Base-by-base conservation (phyloP, 35 echinoderm and acorn worm species). In the Lytechinus pictus region DNA sequence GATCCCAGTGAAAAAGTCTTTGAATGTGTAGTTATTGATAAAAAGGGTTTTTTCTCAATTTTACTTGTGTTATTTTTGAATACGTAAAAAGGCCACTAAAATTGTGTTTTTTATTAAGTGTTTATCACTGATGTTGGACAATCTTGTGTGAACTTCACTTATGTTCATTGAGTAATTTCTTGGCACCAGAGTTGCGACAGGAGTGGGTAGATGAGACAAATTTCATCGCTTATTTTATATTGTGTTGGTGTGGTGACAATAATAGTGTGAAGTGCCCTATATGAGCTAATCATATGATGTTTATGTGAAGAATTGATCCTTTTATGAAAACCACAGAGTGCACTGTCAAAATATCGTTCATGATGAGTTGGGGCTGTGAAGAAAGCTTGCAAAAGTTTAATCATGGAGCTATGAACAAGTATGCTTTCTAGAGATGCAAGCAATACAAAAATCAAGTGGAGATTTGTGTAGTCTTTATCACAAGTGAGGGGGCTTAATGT, bases 251-350 rank as follows among this genome's bases (percentile, higher is more conserved):
- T 79, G 66, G 66, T 79, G 19, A 79, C 19, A 27, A 79, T 58
- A 79, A 24, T 1, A 79, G 66, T n/a, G 66, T 79, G 66, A 79
- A 79, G 66, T 79, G 66, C 66, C 66, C n/a, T 24, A 24, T 79
- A 79, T 79, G 66, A 79, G 66, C 66, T 79, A 79, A 79, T 79
- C 66, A 79, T 79, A 79, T 79, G 66, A 79, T 79, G 66, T 79
- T 79, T 79, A 79, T 79, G 66, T 24, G 6, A 1, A 24, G 66
- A 24, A 24, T 79, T 79, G 21, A 79, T 79, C 66, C 33, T 44
- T 24, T 79, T 19, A 79, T n/a, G 66, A 4, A 79, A 24, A 79
- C 66, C 66, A 7, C 66, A 79, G 21, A 71, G n/a, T 79, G 21
- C 66, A 24, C 6, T 79, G 66, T 79, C 21, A n/a, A 79, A 79